Percentiles rank a stretch among this genome's conserved stretches.
Conservation (phyloP, 2,113 vertebrate species). For the Notothenia rossii region DNA sequence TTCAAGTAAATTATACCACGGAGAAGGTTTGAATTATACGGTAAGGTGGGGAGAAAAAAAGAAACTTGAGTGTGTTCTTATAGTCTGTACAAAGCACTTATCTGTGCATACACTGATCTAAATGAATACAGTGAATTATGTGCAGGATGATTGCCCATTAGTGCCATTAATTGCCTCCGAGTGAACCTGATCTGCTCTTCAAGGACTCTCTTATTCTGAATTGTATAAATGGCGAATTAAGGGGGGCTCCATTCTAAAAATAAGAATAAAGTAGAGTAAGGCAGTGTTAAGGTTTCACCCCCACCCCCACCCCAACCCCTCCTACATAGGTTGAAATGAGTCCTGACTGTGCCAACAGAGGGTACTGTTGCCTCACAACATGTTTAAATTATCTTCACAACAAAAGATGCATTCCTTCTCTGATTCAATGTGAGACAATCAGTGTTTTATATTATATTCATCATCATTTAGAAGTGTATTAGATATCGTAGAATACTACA, state of each 20-base stretch:
- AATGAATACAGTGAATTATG: conserved; percentile 50
- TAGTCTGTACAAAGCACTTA: conserved; percentile 30
- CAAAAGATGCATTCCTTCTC: conserved; percentile 54
- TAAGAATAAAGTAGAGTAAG: conserved; percentile 17
- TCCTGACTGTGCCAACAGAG: conserved; percentile 76
- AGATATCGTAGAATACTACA: not conserved
- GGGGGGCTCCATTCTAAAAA: conserved; percentile 59
- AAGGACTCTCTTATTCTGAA: conserved; percentile 56
- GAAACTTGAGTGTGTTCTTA: conserved; percentile 19
- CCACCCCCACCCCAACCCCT: not conserved
- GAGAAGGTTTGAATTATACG: not conserved
- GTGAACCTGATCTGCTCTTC: conserved; percentile 57
- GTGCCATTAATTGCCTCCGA: conserved; percentile 61
- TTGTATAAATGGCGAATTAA: conserved; percentile 48
- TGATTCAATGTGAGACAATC: conserved; percentile 16
- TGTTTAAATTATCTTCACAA: conserved; percentile 59
- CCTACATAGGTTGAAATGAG: conserved; percentile 24
- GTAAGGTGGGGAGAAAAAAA: not conserved
- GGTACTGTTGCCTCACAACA: conserved; percentile 82
- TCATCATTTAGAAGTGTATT: not conserved
- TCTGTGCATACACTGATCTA: conserved; percentile 35
- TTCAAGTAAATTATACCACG: conserved; percentile 49
- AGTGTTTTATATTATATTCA: conserved; percentile 16
- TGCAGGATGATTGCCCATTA: conserved; percentile 62
- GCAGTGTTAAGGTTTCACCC: conserved; percentile 22